Evolutionary conservation across 2,888 invertebrate species (phyloP).

Genomic region (Heliconius cydno): DNA sequence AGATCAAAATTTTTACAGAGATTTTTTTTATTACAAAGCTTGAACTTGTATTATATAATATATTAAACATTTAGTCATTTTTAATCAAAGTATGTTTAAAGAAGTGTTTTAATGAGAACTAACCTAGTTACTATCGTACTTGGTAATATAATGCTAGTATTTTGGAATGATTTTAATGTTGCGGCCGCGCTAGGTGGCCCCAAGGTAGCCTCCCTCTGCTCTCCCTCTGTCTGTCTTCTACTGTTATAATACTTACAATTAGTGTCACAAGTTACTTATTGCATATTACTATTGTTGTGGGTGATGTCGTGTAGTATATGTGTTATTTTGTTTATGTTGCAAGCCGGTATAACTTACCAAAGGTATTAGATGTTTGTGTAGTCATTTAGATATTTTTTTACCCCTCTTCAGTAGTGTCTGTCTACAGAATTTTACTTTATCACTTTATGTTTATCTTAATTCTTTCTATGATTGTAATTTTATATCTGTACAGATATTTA

Average conservation of each 20-base stretch:
- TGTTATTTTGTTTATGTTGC: slow-evolving; percentile 68
- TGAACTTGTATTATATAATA: slow-evolving; percentile 29
- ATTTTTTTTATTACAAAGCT: slow-evolving; percentile 24
- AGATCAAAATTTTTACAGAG: slow-evolving; percentile 32
- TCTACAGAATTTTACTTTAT: slow-evolving; percentile 56
- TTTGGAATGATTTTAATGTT: slow-evolving; percentile 35
- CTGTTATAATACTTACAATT: slow-evolving; percentile 34
- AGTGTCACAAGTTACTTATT: slow-evolving; percentile 61
- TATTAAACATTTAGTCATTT: slow-evolving; percentile 34
- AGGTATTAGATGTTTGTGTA: slow-evolving; percentile 78
- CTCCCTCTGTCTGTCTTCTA: slow-evolving; percentile 36
- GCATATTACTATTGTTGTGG: slow-evolving; percentile 62
- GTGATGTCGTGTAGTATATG: slow-evolving; percentile 64
- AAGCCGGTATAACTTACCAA: slow-evolving; percentile 82
- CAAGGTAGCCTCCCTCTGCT: slow-evolving; percentile 4
- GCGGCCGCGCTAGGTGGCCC: not conserved
- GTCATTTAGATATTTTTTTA: slow-evolving; percentile 72
- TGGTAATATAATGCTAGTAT: slow-evolving; percentile 40
- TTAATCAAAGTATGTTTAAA: slow-evolving; percentile 37
- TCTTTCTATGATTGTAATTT: slow-evolving; percentile 52
- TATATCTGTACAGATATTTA: slow-evolving; percentile 62
- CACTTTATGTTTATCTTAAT: slow-evolving; percentile 47
- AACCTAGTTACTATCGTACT: slow-evolving; percentile 41
- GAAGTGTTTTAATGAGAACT: slow-evolving; percentile 33
- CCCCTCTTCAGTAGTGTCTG: slow-evolving; percentile 55